These are phyloP conservation scores for Hofmannophila pseudospretella DNA, from an alignment of 2,888 invertebrate species.

Conservation along the genomic window DNA sequence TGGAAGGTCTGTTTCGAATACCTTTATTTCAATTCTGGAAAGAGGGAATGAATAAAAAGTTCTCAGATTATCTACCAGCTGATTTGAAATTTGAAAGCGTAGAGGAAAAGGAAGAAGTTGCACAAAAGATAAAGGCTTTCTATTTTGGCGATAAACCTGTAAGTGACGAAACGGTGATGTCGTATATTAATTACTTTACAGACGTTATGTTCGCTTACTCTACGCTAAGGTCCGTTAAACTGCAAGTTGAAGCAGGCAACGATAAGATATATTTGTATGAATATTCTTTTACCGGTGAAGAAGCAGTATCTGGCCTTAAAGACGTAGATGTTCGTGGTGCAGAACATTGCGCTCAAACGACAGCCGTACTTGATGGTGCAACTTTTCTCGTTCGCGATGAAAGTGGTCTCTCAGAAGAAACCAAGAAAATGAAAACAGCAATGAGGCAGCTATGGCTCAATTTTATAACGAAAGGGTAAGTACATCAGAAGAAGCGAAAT, in stretches of 20 bases:
- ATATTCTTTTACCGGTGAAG: constrained; percentile 29
- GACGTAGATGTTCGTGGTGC: constrained; percentile 24
- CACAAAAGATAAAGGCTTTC: constrained; percentile 29
- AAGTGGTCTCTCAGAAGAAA: constrained; percentile 17
- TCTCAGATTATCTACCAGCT: constrained; percentile 43
- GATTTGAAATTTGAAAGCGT: constrained; percentile 32
- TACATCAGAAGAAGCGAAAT: too few species aligned
- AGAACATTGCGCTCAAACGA: constrained; percentile 27
- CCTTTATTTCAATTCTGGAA: constrained; percentile 22
- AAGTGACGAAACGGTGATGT: constrained; percentile 20
- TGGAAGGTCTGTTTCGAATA: constrained; percentile 39
- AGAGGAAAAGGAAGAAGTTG: constrained; percentile 27
- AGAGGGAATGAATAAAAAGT: constrained; percentile 37
- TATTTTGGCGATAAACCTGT: constrained; percentile 31
- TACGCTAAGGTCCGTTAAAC: constrained; percentile 21
- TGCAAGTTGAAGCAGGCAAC: constrained; percentile 26
- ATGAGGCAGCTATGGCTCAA: constrained; percentile 34
- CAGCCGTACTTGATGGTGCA: constrained; percentile 22
- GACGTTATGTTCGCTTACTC: constrained; percentile 30
- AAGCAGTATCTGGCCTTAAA: constrained; percentile 14
- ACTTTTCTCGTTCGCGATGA: constrained; percentile 7
- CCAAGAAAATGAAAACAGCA: constrained; percentile 18
- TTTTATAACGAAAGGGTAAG: constrained; percentile 40
- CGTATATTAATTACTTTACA: constrained; percentile 30
- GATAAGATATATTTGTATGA: constrained; percentile 32